Conservation (phyloP, 2,888 invertebrate genomes). For the Tanaodytes sp. region DNA sequence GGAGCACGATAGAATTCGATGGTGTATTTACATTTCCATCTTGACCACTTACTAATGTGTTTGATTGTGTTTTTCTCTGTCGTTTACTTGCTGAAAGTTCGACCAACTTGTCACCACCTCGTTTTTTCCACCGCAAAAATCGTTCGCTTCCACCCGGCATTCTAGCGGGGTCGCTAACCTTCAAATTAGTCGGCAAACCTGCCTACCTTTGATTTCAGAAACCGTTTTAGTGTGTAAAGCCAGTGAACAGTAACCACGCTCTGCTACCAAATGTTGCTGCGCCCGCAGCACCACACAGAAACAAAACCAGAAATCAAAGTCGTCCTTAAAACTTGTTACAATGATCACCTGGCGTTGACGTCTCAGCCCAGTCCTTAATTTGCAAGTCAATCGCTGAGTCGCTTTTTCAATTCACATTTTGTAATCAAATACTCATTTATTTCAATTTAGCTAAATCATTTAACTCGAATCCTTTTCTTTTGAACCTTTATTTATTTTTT, state of each 20-base stretch:
- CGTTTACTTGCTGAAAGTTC: not conserved
- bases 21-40: not conserved
- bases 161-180: not conserved
- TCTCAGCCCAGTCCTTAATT: too few species aligned
- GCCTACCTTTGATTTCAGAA: constrained; percentile 9
- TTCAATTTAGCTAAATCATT: too few species aligned
- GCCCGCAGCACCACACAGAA: constrained; percentile 15
- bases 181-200: not conserved
- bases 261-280: constrained; percentile 22
- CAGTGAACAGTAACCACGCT: constrained; percentile 10
- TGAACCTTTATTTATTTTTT: too few species aligned
- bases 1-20: not conserved
- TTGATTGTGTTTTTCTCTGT: not conserved
- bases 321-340: too few species aligned
- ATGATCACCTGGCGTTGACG: too few species aligned
- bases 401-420: too few species aligned
- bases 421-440: too few species aligned
- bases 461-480: too few species aligned
- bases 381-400: too few species aligned
- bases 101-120: not conserved
- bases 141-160: not conserved
- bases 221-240: constrained; percentile 1
- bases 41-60: not conserved
- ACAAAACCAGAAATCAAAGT: constrained; percentile 1
- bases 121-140: not conserved